Conservation (phyloP, 2,113 vertebrate species). For the Austrofundulus limnaeus region DNA sequence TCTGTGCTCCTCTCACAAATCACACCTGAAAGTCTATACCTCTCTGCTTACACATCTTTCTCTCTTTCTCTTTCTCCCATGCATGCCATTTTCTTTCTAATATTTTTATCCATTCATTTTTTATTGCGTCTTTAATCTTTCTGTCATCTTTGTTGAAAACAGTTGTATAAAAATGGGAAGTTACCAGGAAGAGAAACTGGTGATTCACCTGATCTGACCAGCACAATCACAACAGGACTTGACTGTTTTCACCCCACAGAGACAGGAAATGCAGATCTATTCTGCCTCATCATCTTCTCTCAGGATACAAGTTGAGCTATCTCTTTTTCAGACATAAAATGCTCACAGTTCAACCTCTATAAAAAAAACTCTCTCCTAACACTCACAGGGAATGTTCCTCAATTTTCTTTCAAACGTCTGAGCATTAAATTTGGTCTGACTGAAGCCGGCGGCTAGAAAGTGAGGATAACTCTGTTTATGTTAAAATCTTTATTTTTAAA, state of each 20-base stretch:
- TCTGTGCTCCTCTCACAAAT: constrained; percentile 53
- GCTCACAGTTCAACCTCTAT: constrained; percentile 21
- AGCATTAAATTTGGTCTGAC: constrained; percentile 61
- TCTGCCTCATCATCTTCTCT: constrained; percentile 25
- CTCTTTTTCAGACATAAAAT: constrained; percentile 30
- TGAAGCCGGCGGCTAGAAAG: constrained; percentile 33
- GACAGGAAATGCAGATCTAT: constrained; percentile 36
- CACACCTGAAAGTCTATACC: constrained; percentile 57
- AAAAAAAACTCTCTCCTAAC: neutral
- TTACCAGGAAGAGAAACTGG: neutral
- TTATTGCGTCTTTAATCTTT: neutral
- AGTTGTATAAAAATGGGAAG: neutral
- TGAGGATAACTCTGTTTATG: neutral
- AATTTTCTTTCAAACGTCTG: constrained; percentile 40
- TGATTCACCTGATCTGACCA: constrained; percentile 25
- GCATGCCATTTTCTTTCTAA: neutral
- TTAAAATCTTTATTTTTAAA: neutral
- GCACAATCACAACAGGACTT: neutral
- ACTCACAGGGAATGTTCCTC: neutral
- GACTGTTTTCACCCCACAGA: constrained; percentile 1
- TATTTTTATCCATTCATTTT: neutral
- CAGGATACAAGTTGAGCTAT: constrained; percentile 22
- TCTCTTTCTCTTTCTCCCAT: constrained; percentile 1
- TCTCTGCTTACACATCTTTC: constrained; percentile 19
- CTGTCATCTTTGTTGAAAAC: neutral